Conservation (phyloP, 1,140 invertebrate species). For the Drosophila paulistorum region DNA sequence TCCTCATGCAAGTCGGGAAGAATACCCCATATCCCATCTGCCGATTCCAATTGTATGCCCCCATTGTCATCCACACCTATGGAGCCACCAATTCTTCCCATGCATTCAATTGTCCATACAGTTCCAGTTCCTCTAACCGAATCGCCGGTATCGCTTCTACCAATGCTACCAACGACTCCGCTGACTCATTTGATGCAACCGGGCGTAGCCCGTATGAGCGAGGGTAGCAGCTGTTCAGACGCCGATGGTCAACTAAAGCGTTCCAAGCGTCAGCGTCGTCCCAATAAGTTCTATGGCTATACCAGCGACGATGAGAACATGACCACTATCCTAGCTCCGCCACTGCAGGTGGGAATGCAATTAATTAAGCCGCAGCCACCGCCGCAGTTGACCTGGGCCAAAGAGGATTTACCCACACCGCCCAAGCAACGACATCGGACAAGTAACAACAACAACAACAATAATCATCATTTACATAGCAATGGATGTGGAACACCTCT, state of each 20-base stretch:
- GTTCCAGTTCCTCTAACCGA: constrained; percentile 4
- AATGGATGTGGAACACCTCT: constrained; percentile 31
- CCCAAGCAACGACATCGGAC: constrained; percentile 61
- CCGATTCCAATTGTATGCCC: background rate
- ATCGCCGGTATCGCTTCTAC: background rate
- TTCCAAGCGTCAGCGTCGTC: constrained; percentile 90
- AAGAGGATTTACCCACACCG: constrained; percentile 85
- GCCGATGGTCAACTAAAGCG: constrained; percentile 85
- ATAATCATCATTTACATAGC: constrained; percentile 44
- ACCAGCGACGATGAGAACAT: constrained; percentile 90
- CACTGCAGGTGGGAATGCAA: constrained; percentile 82
- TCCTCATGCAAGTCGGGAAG: constrained; percentile 67
- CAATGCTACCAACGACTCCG: constrained; percentile 38
- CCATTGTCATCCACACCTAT: constrained; percentile 1
- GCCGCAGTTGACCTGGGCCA: constrained; percentile 87
- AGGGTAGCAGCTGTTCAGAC: constrained; percentile 83
- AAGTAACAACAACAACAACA: constrained; percentile 46
- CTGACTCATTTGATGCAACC: constrained; percentile 51
- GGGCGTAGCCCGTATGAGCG: constrained; percentile 58
- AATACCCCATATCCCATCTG: constrained; percentile 19
- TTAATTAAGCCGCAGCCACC: constrained; percentile 85
- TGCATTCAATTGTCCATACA: background rate
- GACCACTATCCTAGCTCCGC: constrained; percentile 57
- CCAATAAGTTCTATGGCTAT: constrained; percentile 93
- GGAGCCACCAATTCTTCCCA: constrained; percentile 15